Base-by-base conservation (phyloP, 2,797 vertebrate species). In the Mycteria americana region DNA sequence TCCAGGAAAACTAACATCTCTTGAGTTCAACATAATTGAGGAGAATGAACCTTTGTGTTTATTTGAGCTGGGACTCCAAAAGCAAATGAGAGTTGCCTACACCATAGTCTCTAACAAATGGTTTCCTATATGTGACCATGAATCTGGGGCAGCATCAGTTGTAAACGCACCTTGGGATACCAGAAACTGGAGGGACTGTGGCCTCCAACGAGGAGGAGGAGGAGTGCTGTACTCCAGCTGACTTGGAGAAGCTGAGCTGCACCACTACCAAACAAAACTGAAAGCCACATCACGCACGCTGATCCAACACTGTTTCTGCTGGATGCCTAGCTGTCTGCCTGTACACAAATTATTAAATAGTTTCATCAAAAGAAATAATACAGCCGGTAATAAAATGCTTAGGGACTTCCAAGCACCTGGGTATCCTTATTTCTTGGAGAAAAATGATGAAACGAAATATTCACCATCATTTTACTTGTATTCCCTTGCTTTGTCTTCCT, bases 231-330 rank as follows among this genome's bases (percentile, higher is more conserved):
- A n/a, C 46, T 81, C 46, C 7, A 92, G 92, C 77, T 85, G 85
- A 56, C 69, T 45, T 85, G 59, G 82, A 90, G 72, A 85, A 97
- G 94, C 69, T 7, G 31, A 91, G 81, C 79, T 90, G 86, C 82
- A 91, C 46, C 73, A 89, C 85, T 85, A 94, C 79, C 82, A 89
- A 78, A 91, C 27, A 73, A 19, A 57, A 88, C 67, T 50, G 74
- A 77, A 90, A 96, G 95, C 69, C 18, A 67, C 46, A 37, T 74
- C 93, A 95, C 33, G 18, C 87, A 79, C 2, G 3, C 68, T 76
- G 60, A 74, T 68, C 73, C 85, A 85, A 64, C 56, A 41, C 25
- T 31, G 11, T 33, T 85, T 93, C 92, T 85, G 56, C 75, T 33
- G 90, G 75, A 73, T 0, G 2, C 67, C n/a, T n/a, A 60, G 22